Percentiles rank a stretch among this genome's conserved stretches.
These are phyloP conservation scores for Solea solea DNA, from an alignment of 2,113 vertebrate species.

Conservation along the genomic window DNA sequence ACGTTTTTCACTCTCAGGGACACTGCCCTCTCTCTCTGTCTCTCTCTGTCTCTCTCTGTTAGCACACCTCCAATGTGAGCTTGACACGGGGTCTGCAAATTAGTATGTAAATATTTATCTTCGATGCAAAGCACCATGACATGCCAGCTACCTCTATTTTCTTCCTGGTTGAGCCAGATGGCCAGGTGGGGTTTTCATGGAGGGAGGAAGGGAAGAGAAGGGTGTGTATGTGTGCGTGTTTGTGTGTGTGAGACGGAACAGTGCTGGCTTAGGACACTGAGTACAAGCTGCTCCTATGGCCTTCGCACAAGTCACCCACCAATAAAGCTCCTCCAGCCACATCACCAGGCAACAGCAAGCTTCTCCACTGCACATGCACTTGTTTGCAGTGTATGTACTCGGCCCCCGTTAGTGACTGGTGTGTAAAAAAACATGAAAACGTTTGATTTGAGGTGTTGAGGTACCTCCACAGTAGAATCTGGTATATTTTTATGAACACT, in stretches of 20 bases:
- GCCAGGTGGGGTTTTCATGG: conserved; percentile 68
- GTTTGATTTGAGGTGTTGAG: not conserved
- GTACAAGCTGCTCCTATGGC: conserved; percentile 71
- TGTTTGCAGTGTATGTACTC: conserved; percentile 2
- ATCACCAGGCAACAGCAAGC: conserved; percentile 58
- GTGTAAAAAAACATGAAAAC: not conserved
- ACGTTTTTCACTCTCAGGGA: conserved; percentile 13
- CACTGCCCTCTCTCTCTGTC: not conserved
- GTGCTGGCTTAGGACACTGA: conserved; percentile 55
- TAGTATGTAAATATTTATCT: conserved; percentile 74
- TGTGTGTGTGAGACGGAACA: conserved; percentile 9
- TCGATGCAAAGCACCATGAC: conserved; percentile 56
- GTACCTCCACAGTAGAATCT: not conserved
- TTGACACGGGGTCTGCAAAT: conserved; percentile 55
- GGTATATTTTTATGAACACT: not conserved
- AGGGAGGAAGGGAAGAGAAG: conserved; percentile 18
- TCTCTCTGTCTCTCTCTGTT: not conserved
- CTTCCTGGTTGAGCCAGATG: conserved; percentile 74
- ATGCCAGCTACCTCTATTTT: conserved; percentile 33
- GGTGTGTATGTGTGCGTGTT: not conserved
- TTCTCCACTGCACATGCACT: conserved; percentile 16
- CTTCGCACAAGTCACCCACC: conserved; percentile 50
- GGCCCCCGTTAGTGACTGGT: not conserved
- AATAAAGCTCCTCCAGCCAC: conserved; percentile 37
- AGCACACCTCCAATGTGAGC: conserved; percentile 31